Evolutionary conservation across 92 coral and sea anemone species (phyloP).

Genomic region (Meandrina meandrites): DNA sequence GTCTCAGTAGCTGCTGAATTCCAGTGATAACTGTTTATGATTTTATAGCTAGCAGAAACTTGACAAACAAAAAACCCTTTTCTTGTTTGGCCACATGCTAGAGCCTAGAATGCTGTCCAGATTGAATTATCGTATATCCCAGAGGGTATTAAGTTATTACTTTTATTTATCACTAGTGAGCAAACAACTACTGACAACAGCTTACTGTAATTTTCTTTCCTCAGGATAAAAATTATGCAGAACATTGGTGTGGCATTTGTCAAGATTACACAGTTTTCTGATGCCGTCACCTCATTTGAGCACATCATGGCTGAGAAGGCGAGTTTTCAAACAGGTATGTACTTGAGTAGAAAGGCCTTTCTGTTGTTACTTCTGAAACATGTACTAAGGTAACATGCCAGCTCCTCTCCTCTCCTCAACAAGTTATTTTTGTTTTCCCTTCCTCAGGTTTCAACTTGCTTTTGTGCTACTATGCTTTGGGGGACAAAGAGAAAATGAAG

Average conservation of each 20-base stretch:
- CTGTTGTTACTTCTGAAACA: no score
- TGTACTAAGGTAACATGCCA: no score
- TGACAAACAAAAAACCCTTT: no score
- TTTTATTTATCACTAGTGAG: no score
- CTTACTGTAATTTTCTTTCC: neutral
- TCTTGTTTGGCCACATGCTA: no score
- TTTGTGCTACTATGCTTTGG: slow-evolving; percentile 95
- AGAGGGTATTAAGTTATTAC: no score
- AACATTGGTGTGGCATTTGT: slow-evolving; percentile 97
- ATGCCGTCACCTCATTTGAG: slow-evolving; percentile 99
- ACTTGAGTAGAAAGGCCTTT: neutral
- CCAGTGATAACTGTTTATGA: no score
- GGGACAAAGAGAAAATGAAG: slow-evolving; percentile 98
- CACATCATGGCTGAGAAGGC: slow-evolving; percentile 97
- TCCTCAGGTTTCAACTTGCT: slow-evolving; percentile 78
- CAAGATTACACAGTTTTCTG: slow-evolving; percentile 87
- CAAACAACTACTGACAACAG: neutral
- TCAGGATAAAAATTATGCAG: slow-evolving; percentile 95
- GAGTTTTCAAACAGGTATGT: slow-evolving; percentile 81
- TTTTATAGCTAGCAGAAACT: no score
- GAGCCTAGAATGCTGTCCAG: no score
- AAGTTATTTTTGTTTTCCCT: neutral
- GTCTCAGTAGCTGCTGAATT: no score
- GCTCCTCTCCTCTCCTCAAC: no score
- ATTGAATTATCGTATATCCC: no score